A percentile compares a stretch with the other conserved stretches of the same genome.
Conservation (phyloP, 2,888 invertebrate genomes). For the Sminthurinus aureus region DNA sequence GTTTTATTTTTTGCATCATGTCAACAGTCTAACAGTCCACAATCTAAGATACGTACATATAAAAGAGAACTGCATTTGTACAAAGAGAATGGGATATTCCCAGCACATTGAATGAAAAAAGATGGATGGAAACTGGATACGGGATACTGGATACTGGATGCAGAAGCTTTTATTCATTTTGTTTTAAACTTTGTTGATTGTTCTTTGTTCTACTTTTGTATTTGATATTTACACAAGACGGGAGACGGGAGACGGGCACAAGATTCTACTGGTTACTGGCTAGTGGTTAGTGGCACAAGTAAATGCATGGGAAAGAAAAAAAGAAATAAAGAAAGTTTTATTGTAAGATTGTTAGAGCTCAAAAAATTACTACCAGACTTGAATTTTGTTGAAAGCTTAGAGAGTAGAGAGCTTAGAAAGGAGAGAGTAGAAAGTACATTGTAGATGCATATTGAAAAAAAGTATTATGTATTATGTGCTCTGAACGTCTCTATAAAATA, state of each 20-base stretch:
- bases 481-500: no score
- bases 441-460: not conserved
- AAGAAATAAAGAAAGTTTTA: conserved; percentile 10
- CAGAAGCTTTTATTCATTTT: no score
- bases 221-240: not conserved
- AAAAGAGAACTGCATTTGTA: no score
- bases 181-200: no score
- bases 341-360: not conserved
- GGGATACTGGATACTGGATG: no score
- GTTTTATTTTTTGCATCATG: no score
- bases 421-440: not conserved
- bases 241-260: not conserved
- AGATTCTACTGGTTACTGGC: not conserved
- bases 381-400: not conserved
- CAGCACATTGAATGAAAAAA: no score
- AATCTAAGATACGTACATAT: no score
- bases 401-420: not conserved
- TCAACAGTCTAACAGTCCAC: no score
- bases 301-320: not conserved
- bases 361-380: conserved; percentile 6
- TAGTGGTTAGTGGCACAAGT: not conserved
- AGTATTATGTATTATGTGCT: not conserved
- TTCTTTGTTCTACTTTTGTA: no score
- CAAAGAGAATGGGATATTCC: no score
- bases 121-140: no score